Conservation (phyloP, 2,113 vertebrate species). For the Balaenoptera acutorostrata region DNA sequence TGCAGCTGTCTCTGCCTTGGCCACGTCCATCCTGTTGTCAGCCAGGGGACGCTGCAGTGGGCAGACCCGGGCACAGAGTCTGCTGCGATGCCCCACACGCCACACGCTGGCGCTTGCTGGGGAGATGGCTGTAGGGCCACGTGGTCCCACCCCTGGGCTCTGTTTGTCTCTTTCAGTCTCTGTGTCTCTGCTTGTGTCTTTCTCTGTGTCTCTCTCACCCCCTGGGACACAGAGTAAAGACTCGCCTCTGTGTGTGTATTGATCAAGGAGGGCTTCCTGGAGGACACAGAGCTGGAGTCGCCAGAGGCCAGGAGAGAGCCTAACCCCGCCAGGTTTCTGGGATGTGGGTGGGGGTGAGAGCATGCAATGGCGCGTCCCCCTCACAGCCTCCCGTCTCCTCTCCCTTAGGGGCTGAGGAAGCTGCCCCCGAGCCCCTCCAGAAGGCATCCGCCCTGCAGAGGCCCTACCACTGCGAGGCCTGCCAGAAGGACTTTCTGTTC, state of each 20-base stretch:
- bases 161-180: background rate
- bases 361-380: rapidly evolving
- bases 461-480: constrained; percentile 86
- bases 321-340: background rate
- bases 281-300: background rate
- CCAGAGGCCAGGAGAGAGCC: background rate
- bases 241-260: background rate
- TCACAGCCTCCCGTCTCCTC: rapidly evolving
- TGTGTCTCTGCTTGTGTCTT: background rate
- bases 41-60: rapidly evolving
- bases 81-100: rapidly evolving
- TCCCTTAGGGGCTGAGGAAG: constrained; percentile 47
- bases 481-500: constrained; percentile 84
- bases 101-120: rapidly evolving
- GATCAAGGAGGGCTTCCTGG: background rate
- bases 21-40: background rate
- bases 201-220: background rate
- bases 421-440: rapidly evolving
- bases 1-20: rapidly evolving
- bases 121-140: rapidly evolving
- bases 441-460: constrained; percentile 77
- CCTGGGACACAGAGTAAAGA: background rate
- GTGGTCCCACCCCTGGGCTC: rapidly evolving
- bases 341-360: rapidly evolving
- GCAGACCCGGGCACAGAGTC: rapidly evolving